Evolutionary conservation across 2,113 vertebrate species (phyloP).

Genomic region (Forbesichthys papilliferus): DNA sequence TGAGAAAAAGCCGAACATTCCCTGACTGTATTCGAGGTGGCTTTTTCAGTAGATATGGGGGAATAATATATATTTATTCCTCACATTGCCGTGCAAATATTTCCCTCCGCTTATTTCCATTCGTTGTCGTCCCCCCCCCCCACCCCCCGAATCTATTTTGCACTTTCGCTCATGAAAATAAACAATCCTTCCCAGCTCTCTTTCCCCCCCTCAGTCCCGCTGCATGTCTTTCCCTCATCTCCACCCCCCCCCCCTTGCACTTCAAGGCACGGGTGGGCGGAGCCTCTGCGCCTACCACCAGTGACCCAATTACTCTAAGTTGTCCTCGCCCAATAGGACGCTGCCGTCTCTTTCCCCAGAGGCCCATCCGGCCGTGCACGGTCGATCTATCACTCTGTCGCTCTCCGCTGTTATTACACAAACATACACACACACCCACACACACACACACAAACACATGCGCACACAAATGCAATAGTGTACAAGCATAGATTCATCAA

Average conservation of each 20-base stretch:
- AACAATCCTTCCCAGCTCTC: conserved; percentile 19
- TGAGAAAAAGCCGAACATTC: conserved; percentile 8
- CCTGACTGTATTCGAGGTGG: conserved; percentile 31
- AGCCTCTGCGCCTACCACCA: conserved; percentile 55
- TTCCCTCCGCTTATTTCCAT: conserved; percentile 19
- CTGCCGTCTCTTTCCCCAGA: conserved; percentile 56
- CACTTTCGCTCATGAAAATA: neutral
- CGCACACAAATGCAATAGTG: neutral
- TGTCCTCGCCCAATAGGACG: conserved; percentile 60
- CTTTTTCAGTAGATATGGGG: conserved; percentile 29
- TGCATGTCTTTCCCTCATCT: conserved; percentile 17
- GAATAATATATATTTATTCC: conserved; percentile 1
- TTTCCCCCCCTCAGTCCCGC: conserved; percentile 30
- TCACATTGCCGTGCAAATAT: neutral
- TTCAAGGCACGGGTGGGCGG: conserved; percentile 53
- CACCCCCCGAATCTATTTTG: neutral
- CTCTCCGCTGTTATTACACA: conserved; percentile 47
- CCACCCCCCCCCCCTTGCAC: neutral
- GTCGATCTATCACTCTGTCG: conserved; percentile 63
- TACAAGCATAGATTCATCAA: neutral
- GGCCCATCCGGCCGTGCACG: conserved; percentile 52
- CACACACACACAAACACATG: conserved; percentile 2
- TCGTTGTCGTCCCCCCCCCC: conserved; percentile 14
- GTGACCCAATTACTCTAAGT: conserved; percentile 76
- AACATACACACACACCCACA: conserved; percentile 40